Evolutionary conservation across 2,888 invertebrate genomes (phyloP).

Genomic region (Aproaerema taeniolella): DNA sequence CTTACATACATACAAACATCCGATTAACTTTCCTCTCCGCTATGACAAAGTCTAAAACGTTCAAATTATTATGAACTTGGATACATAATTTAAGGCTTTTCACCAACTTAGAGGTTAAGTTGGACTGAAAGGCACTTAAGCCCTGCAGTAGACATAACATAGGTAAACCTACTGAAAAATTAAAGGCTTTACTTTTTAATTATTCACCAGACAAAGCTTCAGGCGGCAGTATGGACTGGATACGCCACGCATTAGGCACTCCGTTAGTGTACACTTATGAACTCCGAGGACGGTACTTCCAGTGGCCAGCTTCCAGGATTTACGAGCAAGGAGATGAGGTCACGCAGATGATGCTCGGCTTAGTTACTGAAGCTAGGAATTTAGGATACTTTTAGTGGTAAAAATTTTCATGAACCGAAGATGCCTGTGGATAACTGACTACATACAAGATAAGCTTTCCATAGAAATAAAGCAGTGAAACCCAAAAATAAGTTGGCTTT

Average conservation of each 20-base stretch:
- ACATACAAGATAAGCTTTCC: no score
- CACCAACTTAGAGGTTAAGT: no score
- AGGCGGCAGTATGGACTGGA: conserved; percentile 81
- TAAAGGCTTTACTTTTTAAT: conserved; percentile 3
- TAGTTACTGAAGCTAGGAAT: conserved; percentile 60
- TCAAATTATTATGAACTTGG: background rate
- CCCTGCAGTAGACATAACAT: no score
- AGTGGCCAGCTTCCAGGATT: conserved; percentile 83
- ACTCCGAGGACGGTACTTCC: conserved; percentile 80
- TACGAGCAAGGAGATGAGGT: conserved; percentile 80
- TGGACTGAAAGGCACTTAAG: background rate
- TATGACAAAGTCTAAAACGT: background rate
- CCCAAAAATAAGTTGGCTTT: no score
- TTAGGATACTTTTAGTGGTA: conserved; percentile 54
- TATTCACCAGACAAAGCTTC: conserved; percentile 76
- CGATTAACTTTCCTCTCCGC: background rate
- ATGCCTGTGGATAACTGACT: no score
- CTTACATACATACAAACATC: background rate
- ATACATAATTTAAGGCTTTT: background rate
- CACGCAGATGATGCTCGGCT: conserved; percentile 77
- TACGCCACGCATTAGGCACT: conserved; percentile 69
- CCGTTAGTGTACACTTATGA: conserved; percentile 80
- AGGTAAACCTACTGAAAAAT: background rate
- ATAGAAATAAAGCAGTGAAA: no score
- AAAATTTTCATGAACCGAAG: no score